Evolutionary conservation across 2,113 vertebrate species (phyloP).

Genomic region (Anarrhichthys ocellatus): DNA sequence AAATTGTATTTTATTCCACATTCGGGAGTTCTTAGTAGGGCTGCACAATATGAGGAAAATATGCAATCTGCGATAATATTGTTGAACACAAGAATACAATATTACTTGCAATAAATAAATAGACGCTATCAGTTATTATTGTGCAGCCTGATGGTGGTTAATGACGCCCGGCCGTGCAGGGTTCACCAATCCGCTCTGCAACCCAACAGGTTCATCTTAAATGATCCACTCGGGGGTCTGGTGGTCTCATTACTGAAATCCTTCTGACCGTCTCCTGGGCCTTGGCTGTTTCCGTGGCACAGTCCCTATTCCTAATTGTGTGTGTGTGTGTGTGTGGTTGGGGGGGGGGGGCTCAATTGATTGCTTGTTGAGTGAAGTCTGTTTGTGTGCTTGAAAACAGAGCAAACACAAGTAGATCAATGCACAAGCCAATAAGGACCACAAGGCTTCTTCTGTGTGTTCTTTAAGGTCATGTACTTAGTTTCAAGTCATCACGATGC

Average conservation of each 20-base stretch:
- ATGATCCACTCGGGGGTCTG: constrained; percentile 17
- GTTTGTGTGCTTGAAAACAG: constrained; percentile 26
- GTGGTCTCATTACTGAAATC: neutral
- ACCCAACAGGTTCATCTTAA: constrained; percentile 26
- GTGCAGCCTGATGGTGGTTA: neutral
- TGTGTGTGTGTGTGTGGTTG: no score
- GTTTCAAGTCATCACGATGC: neutral
- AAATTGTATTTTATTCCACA: no score
- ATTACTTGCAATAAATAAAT: no score
- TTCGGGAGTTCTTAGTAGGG: no score
- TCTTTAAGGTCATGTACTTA: neutral
- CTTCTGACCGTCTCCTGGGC: neutral
- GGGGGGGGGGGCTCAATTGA: constrained; percentile 22
- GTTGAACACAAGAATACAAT: no score
- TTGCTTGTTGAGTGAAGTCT: constrained; percentile 21
- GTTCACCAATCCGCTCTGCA: neutral
- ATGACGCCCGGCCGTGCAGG: constrained; percentile 25
- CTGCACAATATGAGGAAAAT: no score
- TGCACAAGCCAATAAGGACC: neutral
- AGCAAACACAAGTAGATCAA: constrained; percentile 44
- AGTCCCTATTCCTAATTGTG: neutral
- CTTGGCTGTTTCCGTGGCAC: constrained; percentile 35
- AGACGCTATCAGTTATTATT: no score
- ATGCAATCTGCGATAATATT: no score
- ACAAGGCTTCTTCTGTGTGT: neutral